A percentile compares a stretch with the other conserved stretches of the same genome.
Evolutionary conservation across 2,113 vertebrate species (phyloP).

Genomic region (Amia ocellicauda): DNA sequence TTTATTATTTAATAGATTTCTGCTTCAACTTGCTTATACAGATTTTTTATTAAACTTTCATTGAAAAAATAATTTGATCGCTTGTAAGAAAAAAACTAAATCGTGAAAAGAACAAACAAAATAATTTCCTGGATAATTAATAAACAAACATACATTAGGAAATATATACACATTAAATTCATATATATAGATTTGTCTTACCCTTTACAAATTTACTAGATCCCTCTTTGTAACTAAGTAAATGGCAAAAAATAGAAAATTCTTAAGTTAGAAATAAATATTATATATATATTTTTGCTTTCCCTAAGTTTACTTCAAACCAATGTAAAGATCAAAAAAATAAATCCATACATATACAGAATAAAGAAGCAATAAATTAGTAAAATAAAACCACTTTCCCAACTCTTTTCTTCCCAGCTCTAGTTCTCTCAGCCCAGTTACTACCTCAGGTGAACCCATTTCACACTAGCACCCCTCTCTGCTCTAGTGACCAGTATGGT

Average conservation of each 20-base stretch:
- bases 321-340: slow-evolving; percentile 52
- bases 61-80: slow-evolving; percentile 71
- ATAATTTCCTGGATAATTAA: slow-evolving; percentile 38
- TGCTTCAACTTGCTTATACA: slow-evolving; percentile 66
- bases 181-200: slow-evolving; percentile 42
- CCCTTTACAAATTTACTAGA: slow-evolving; percentile 57
- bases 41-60: slow-evolving; percentile 45
- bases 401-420: too few relatives aligned
- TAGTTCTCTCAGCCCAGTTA: too few relatives aligned
- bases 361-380: too few relatives aligned
- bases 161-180: slow-evolving; percentile 57
- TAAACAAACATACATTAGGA: slow-evolving; percentile 59
- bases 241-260: slow-evolving; percentile 46
- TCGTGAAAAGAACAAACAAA: slow-evolving; percentile 54
- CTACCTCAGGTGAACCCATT: too few relatives aligned
- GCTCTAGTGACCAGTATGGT: too few relatives aligned
- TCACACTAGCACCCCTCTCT: too few relatives aligned
- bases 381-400: too few relatives aligned
- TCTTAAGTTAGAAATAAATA: slow-evolving; percentile 57
- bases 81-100: slow-evolving; percentile 72
- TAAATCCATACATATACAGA: too few relatives aligned
- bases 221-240: slow-evolving; percentile 47
- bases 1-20: slow-evolving; percentile 52
- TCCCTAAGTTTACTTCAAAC: too few relatives aligned
- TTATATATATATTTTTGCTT: too few relatives aligned